Base-by-base conservation (phyloP, 2,113 vertebrate species). In the Uropsilus gracilis region DNA sequence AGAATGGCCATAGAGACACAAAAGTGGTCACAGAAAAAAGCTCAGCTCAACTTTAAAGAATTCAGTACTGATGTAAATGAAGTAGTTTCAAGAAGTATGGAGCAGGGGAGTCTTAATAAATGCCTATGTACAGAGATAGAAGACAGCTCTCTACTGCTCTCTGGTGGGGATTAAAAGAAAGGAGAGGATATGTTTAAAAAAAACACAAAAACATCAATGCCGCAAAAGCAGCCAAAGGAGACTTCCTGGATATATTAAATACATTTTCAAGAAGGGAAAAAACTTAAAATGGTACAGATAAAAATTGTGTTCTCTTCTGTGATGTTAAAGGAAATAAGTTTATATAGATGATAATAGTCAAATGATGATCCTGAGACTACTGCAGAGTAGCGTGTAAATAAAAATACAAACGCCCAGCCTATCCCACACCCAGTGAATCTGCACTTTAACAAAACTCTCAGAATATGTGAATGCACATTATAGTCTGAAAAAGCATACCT, bases 81-180 rank as follows among this genome's bases (percentile, higher is more conserved):
- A 20, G 8, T 66, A 89, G n/a, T 75, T 88, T 24, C 1, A 44
- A 32, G 48, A 28, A 34, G 28, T 32, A 64, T 75, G 44, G 78
- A 71, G 14, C 30, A 61, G 85, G 59, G 42, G 28, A 18, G 66
- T 13, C 42, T 44, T 57, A 32, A 34, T 42, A 50, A 93, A 32
- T 73, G 24, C 4, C 34, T 10, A n/a, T 7, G 55, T 0, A 6
- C 22, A 72, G 34, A 59, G 37, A 90, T 32, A 17, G 22, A 75
- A 39, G 55, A 88, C 5, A 66, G 72, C 34, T 91, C 83, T 93
- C 86, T 86, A 76, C 71, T 86, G 81, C 84, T 76, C 86, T 39
- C 92, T 96, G 57, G 71, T 91, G 50, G 64, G 34, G 32, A 94
- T 64, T 44, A 48, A 76, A 66, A 86, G 69, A 85, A 83, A 34